Evolutionary conservation across 64 coral and sea anemone species (phyloP).

Genomic region (Actinia tenebrosa): DNA sequence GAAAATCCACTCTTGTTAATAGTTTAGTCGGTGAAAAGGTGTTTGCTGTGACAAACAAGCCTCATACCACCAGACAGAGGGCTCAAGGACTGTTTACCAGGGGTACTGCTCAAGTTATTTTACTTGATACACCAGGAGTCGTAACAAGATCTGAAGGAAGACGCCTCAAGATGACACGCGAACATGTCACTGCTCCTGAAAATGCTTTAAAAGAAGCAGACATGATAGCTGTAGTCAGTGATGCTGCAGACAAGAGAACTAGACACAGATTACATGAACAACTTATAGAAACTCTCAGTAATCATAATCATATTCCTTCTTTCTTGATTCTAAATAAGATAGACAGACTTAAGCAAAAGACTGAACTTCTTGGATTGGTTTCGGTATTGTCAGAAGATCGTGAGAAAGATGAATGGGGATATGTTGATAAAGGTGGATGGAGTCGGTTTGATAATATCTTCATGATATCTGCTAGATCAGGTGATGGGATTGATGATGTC

Average conservation of each 20-base stretch:
- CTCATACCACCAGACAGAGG: conserved; percentile 90
- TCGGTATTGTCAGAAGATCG: conserved; percentile 67
- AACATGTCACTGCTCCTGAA: conserved; percentile 80
- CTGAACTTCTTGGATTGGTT: conserved; percentile 57
- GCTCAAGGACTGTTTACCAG: conserved; percentile 56
- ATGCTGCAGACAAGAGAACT: conserved; percentile 65
- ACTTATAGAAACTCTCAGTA: conserved; percentile 49
- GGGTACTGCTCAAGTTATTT: conserved; percentile 58
- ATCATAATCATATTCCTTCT: conserved; percentile 46
- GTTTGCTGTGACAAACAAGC: conserved; percentile 77
- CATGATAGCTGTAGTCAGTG: conserved; percentile 68
- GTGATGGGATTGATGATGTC: conserved; percentile 82
- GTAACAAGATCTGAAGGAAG: conserved; percentile 61
- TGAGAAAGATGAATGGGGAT: conserved; percentile 73
- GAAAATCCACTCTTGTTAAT: conserved; percentile 95
- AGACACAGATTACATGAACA: conserved; percentile 67
- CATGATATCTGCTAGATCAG: conserved; percentile 82
- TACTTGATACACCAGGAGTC: conserved; percentile 90
- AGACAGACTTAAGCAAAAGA: conserved; percentile 64
- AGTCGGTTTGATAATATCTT: conserved; percentile 83
- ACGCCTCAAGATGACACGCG: conserved; percentile 82
- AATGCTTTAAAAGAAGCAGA: conserved; percentile 79
- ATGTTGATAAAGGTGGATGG: conserved; percentile 65
- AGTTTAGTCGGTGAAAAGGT: conserved; percentile 80
- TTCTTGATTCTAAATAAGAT: conserved; percentile 92